Evolutionary conservation across 2,797 vertebrate genomes (phyloP).

Genomic region (Halcyon smyrnensis): DNA sequence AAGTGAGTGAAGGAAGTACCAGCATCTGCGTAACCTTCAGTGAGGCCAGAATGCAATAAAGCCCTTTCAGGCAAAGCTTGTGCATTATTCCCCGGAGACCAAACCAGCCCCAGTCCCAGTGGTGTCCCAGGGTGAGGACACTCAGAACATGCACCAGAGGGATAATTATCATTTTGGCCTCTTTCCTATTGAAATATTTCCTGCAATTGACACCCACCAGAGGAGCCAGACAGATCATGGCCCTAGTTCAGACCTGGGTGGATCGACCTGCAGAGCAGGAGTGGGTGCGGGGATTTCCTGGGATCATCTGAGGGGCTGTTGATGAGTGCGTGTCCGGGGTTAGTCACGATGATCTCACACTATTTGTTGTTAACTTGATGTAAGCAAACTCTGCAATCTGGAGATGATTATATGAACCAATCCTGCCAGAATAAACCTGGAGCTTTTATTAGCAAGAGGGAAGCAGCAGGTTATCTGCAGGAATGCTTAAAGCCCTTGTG

Average conservation of each 20-base stretch:
- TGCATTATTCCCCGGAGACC: background rate
- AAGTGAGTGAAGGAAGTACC: background rate
- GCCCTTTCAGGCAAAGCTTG: background rate
- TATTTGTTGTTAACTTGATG: background rate
- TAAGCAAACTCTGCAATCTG: background rate
- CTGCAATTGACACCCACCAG: background rate
- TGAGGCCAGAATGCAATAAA: accelerated
- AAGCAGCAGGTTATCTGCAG: background rate
- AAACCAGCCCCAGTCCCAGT: background rate
- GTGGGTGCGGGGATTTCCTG: background rate
- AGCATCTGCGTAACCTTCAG: accelerated
- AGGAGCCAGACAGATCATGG: accelerated
- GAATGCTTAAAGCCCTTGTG: background rate
- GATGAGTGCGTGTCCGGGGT: accelerated
- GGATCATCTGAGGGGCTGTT: background rate
- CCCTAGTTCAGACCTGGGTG: accelerated
- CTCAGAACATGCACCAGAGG: background rate
- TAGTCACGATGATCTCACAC: accelerated
- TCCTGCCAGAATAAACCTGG: background rate
- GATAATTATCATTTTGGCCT: background rate
- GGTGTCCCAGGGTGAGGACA: accelerated
- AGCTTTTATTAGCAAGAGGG: background rate
- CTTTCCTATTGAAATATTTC: background rate
- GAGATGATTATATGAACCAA: background rate
- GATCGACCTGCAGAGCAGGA: background rate